Percentiles rank a stretch among this genome's conserved stretches.
Evolutionary conservation across 2,888 invertebrate species (phyloP).

Genomic region (Argyresthia albistria): DNA sequence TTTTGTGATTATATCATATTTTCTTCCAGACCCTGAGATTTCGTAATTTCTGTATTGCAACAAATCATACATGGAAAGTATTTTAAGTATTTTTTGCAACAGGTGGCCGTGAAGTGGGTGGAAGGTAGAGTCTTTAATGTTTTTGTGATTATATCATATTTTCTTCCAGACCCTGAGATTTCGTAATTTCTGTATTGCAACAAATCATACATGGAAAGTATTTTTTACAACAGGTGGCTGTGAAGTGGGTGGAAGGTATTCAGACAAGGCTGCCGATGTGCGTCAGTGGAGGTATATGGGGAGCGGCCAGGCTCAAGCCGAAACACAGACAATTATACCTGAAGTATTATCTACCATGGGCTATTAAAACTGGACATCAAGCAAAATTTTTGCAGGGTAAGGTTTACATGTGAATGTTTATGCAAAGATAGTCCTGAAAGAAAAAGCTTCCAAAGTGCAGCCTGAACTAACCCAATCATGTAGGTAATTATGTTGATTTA

Average conservation of each 20-base stretch:
- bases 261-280: constrained; percentile 98
- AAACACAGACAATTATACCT: constrained; percentile 87
- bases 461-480: too few species aligned
- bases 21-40: not conserved
- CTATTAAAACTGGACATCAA: constrained; percentile 81
- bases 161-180: not conserved
- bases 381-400: constrained; percentile 85
- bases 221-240: constrained; percentile 79
- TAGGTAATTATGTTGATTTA: too few species aligned
- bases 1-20: not conserved
- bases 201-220: not conserved
- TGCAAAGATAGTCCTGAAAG: not conserved
- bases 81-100: too few species aligned
- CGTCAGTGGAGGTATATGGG: constrained; percentile 92
- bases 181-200: too few species aligned
- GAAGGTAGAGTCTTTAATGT: constrained; percentile 55
- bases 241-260: constrained; percentile 98
- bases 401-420: not conserved
- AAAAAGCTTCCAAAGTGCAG: too few species aligned
- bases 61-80: too few species aligned
- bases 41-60: too few species aligned
- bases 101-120: too few species aligned
- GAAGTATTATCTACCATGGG: constrained; percentile 88
- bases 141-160: not conserved
- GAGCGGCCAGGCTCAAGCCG: constrained; percentile 87